A percentile compares a stretch with the other conserved stretches of the same genome.
Conservation (phyloP, 1,140 invertebrate genomes). For the Mizuhopecten yessoensis region DNA sequence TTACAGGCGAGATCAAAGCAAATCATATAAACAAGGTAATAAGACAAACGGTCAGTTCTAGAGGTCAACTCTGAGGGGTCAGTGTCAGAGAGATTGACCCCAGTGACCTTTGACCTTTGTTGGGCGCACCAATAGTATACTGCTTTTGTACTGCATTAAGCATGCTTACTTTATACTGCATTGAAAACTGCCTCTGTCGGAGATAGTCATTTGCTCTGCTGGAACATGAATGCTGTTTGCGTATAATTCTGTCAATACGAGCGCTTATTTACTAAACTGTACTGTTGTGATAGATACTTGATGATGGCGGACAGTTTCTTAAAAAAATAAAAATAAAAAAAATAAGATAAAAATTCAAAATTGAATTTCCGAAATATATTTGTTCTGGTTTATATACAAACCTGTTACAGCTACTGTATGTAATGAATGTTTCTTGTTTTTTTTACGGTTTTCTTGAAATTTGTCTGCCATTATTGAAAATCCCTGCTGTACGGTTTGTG, state of each 20-base stretch:
- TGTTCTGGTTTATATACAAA: too few relatives aligned
- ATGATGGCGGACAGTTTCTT: background rate
- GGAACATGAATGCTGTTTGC: background rate
- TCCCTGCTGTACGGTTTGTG: background rate
- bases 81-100: background rate
- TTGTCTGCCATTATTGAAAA: background rate
- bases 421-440: too few relatives aligned
- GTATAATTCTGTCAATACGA: background rate
- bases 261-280: background rate
- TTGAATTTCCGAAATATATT: too few relatives aligned
- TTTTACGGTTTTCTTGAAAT: background rate
- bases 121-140: background rate
- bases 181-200: background rate
- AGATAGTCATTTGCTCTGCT: background rate
- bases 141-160: background rate
- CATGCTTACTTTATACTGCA: background rate
- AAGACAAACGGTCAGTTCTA: background rate
- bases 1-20: conserved; percentile 28
- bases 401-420: too few relatives aligned
- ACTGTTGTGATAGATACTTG: background rate
- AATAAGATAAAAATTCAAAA: too few relatives aligned
- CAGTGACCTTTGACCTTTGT: conserved; percentile 16
- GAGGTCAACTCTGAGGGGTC: background rate
- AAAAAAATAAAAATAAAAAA: too few relatives aligned
- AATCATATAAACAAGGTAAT: conserved; percentile 43